Evolutionary conservation across 2,113 vertebrate genomes (phyloP), one percentile per base, ranked within the genome.

Genomic region (Orientallactaga bullata): DNA sequence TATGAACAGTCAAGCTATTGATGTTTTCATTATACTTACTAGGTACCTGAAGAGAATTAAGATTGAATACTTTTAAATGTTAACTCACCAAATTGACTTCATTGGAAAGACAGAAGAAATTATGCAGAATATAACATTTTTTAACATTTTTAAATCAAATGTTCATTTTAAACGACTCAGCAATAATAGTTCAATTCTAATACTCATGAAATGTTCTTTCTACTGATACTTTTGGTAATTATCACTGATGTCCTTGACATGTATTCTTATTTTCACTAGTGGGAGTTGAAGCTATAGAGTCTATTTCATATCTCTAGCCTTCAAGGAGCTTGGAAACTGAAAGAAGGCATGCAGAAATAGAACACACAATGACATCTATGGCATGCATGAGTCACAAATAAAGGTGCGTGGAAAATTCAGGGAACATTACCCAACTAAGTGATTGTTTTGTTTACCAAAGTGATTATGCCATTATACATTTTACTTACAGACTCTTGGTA

Each of bases 21-120:
- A 90, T 79, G 18, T 9, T 93, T 90, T 65, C 9, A 13, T 30
- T 47, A 61, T 7, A 55, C 6, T 37, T 76, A 55, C 5, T 32
- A 79, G 3, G 20, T 37, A 77, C 12, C 15, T 83, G 39, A 60
- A 92, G 78, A 61, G 1, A 77, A 92, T 63, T 86, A 63, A 21
- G 20, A 61, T 61, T 60, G 66, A 5, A 79, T 89, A 80, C 73
- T 93, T 89, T 94, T 30, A 81, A 90, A 71, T 77, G n/a, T 18
- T 74, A 26, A 47, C 24, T 65, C 18, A 85, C 17, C 61, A 73
- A 87, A 6, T 60, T 17, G 28, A 85, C 76, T 35, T 32, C 16
- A 83, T 23, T 65, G 76, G 77, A 83, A 71, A 47, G 26, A 93
- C 51, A 18, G 3, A 8, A 95, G 47, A 28, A 2, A 35, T 61